Percentiles rank a stretch among this genome's conserved stretches.
phyloP scores from a whole-genome alignment of 2,113 vertebrate genomes.

The Mormoops blainvillei region DNA sequence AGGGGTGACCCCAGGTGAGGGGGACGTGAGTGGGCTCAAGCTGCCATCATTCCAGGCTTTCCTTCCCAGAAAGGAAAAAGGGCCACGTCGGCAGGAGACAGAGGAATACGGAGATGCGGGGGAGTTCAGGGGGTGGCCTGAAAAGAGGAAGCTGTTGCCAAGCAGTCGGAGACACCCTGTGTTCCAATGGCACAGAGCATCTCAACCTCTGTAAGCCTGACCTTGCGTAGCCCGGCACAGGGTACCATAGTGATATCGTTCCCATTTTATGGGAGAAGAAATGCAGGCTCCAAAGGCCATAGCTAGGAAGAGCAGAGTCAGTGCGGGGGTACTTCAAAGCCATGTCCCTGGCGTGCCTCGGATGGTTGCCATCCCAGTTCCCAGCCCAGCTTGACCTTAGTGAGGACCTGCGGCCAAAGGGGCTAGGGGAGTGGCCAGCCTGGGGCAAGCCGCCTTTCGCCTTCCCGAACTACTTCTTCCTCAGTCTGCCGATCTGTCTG shows the following conservation, averaged over 20 bases:
- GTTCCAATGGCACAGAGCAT: background rate
- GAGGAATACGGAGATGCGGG: conserved; percentile 30
- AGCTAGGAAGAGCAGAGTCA: background rate
- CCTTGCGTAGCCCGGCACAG: background rate
- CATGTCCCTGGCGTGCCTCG: background rate
- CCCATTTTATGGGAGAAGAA: background rate
- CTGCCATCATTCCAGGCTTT: background rate
- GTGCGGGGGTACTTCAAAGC: background rate
- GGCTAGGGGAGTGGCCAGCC: background rate
- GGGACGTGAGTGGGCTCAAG: conserved; percentile 30
- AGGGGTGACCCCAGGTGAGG: conserved; percentile 33
- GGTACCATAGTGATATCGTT: background rate
- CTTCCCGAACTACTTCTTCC: background rate
- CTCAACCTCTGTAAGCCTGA: background rate
- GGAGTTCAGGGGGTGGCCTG: conserved; percentile 2
- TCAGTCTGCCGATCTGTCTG: background rate
- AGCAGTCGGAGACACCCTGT: background rate
- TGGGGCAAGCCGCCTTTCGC: background rate
- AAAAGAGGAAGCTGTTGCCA: conserved; percentile 54
- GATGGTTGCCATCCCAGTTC: background rate
- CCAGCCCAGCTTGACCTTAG: background rate
- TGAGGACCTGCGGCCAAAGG: background rate
- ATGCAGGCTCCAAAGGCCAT: background rate
- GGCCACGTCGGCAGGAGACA: conserved; percentile 39
- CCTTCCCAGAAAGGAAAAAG: conserved; percentile 53